Conservation (phyloP, 1,140 invertebrate genomes). For the Eueides isabella region DNA sequence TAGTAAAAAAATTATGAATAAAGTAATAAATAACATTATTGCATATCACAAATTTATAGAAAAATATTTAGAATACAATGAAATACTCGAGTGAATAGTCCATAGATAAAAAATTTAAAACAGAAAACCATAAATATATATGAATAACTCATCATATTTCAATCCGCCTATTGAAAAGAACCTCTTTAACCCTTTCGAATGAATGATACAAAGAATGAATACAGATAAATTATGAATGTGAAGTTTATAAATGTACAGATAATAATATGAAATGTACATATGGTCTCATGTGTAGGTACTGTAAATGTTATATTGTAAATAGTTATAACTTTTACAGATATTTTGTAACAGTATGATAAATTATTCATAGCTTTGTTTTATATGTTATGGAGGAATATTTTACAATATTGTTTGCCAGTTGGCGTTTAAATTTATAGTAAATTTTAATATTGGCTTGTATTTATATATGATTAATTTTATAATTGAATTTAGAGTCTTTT, state of each 20-base stretch:
- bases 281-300: not conserved
- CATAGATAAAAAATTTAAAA: not conserved
- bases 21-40: not conserved
- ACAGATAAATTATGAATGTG: conserved; percentile 25
- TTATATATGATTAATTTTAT: no score
- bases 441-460: no score
- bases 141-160: conserved; percentile 18
- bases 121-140: not conserved
- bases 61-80: not conserved
- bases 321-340: not conserved
- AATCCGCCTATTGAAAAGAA: conserved; percentile 14
- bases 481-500: no score
- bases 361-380: not conserved
- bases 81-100: not conserved
- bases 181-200: conserved; percentile 2
- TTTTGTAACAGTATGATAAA: not conserved
- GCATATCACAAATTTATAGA: no score
- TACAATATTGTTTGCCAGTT: not conserved
- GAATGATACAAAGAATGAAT: conserved; percentile 20
- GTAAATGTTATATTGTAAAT: not conserved
- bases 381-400: not conserved
- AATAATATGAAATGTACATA: not conserved
- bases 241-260: conserved; percentile 7
- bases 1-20: not conserved
- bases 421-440: not conserved